phyloP scores from a whole-genome alignment of 2,113 vertebrate genomes.

The Camelus dromedarius region DNA sequence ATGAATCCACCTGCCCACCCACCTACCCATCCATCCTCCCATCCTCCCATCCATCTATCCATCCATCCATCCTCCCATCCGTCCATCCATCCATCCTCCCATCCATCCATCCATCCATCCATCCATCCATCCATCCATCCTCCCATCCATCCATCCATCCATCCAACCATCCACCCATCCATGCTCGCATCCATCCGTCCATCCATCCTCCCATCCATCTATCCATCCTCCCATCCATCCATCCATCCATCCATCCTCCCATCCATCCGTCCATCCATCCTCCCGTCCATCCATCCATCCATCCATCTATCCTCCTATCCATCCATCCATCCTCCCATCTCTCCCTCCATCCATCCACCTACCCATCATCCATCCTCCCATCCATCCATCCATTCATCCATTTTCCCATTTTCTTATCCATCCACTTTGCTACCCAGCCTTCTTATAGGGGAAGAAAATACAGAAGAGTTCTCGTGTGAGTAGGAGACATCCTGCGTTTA shows the following conservation, averaged over 20 bases:
- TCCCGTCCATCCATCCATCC: rapidly evolving
- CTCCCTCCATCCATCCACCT: rapidly evolving
- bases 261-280: rapidly evolving
- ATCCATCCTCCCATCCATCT: rapidly evolving
- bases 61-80: not conserved
- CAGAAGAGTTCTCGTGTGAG: not conserved
- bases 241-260: rapidly evolving
- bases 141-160: too few relatives aligned
- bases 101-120: not conserved
- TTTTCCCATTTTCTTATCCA: not conserved
- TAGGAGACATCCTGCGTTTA: too few relatives aligned
- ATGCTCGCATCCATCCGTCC: too few relatives aligned
- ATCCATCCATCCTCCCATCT: too few relatives aligned
- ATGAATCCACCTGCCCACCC: not conserved
- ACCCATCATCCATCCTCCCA: not conserved
- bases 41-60: too few relatives aligned
- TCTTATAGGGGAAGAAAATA: not conserved
- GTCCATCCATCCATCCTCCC: too few relatives aligned
- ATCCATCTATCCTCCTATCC: too few relatives aligned
- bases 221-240: too few relatives aligned
- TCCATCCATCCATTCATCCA: not conserved
- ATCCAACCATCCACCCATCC: rapidly evolving
- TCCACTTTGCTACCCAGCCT: not conserved
- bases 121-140: too few relatives aligned
- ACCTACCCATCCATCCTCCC: not conserved